Base-by-base conservation (phyloP, 2,113 vertebrate genomes). In the Tauraco erythrolophus region DNA sequence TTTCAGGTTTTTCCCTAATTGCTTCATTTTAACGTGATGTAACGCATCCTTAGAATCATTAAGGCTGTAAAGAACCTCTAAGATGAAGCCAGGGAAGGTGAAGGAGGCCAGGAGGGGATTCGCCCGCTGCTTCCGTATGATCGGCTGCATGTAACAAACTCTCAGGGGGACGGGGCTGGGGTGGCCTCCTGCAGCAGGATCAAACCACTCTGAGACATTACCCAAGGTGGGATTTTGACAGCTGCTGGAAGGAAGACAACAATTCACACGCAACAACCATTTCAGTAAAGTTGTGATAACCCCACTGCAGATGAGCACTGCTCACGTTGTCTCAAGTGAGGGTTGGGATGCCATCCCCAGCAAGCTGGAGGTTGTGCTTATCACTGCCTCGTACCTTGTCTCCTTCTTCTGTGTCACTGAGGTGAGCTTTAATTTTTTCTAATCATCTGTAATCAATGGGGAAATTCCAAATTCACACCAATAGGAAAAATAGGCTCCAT, bases 241-340 rank as follows among this genome's bases (percentile, higher is more conserved):
- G 82, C 78, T 90, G 65, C 84, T 89, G 53, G 64, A 74, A 89
- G 43, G 74, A 80, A 88, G 41, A 86, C 64, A 80, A 33, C 69
- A 75, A 64, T 41, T 58, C 66, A 61, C 85, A 86, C 3, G 0
- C 27, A 45, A 60, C 87, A 94, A 57, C 24, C 12, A 68, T 87
- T 82, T 82, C 53, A 89, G 12, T 75, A 14, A 51, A 57, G 45
- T 9, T 79, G 23, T 10, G 25, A 84, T 81, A 92, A 89, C 30
- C 30, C n/a, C 53, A 21, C 0, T 75, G 39, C n/a, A 78, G 56
- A 75, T 31, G 21, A 77, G 33, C 1, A 0, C 8, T 0, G 0
- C 30, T 85, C 37, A 31, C 0, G 0, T 2, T 56, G 66, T 72
- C 57, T 16, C 39, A 51, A 4, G 27, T 17, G 53, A 82, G 48